Evolutionary conservation across 2,888 invertebrate species (phyloP).

Genomic region (Siphlonurus alternatus): DNA sequence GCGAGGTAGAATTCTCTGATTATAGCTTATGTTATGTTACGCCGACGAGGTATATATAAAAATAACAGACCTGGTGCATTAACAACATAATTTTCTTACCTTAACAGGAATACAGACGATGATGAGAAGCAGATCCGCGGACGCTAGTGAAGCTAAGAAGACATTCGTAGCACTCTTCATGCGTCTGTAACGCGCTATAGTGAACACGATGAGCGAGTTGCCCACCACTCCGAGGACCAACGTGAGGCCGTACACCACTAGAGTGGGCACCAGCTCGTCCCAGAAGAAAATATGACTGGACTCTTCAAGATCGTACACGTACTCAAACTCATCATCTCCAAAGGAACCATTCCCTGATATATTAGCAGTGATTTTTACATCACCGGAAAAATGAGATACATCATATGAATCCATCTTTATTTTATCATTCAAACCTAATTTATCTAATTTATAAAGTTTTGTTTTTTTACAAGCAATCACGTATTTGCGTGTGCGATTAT

Average conservation of each 20-base stretch:
- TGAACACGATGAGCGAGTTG: conserved; percentile 34
- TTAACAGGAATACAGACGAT: conserved; percentile 53
- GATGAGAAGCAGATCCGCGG: conserved; percentile 49
- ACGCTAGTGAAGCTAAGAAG: conserved; percentile 47
- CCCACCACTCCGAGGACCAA: conserved; percentile 42
- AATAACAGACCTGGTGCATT: too few relatives aligned
- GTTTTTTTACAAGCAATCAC: neutral
- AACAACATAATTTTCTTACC: too few relatives aligned
- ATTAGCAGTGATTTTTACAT: neutral
- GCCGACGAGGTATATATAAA: too few relatives aligned
- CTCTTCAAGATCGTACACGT: conserved; percentile 33
- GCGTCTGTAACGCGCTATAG: conserved; percentile 29
- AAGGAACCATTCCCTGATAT: conserved; percentile 15
- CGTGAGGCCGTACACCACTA: conserved; percentile 39
- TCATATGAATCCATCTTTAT: neutral
- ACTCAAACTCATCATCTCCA: conserved; percentile 19
- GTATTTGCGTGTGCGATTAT: too few relatives aligned
- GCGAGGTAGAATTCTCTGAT: too few relatives aligned
- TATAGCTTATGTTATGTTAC: too few relatives aligned
- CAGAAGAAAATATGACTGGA: conserved; percentile 32
- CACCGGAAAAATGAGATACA: neutral
- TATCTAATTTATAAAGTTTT: neutral
- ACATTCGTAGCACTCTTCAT: conserved; percentile 40
- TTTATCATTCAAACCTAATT: neutral
- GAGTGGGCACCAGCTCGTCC: conserved; percentile 36